These are phyloP conservation scores for Musca vetustissima DNA, from an alignment of 1,140 invertebrate genomes.

Conservation along the genomic window DNA sequence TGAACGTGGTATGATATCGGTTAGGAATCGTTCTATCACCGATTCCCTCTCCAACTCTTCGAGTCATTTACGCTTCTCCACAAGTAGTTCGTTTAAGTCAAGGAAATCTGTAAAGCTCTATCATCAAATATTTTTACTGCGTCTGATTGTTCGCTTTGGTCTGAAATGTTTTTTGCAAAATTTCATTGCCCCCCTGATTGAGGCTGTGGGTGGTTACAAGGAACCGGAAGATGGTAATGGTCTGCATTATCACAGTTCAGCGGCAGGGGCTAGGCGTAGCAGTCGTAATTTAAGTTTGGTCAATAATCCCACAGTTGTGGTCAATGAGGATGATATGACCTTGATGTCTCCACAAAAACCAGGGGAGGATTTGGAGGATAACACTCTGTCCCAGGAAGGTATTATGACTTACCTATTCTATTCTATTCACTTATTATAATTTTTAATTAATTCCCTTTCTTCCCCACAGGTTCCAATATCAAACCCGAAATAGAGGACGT, in stretches of 20 bases:
- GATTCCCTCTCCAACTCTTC: conserved; percentile 37
- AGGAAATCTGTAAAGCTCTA: conserved; percentile 85
- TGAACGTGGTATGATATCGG: conserved; percentile 37
- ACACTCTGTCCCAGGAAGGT: conserved; percentile 15
- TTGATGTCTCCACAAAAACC: conserved; percentile 26
- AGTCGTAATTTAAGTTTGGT: conserved; percentile 50
- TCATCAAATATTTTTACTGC: conserved; percentile 89
- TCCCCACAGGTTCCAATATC: neutral
- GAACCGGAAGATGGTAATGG: conserved; percentile 66
- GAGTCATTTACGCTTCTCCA: conserved; percentile 44
- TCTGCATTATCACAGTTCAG: conserved; percentile 67
- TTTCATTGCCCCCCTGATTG: conserved; percentile 88
- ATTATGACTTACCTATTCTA: conserved; percentile 17
- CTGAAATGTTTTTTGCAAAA: conserved; percentile 82
- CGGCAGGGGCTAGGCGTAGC: conserved; percentile 36
- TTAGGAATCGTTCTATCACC: conserved; percentile 43
- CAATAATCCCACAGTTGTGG: conserved; percentile 32
- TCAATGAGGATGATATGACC: conserved; percentile 24
- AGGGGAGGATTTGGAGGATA: conserved; percentile 19
- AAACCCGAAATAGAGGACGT: conserved; percentile 51
- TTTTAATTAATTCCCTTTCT: too few species aligned
- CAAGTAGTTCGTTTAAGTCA: conserved; percentile 56
- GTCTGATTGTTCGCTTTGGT: conserved; percentile 87
- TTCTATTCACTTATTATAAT: too few species aligned
- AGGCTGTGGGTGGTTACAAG: conserved; percentile 92